phyloP scores from a whole-genome alignment of 2,797 vertebrate species.

The Mionectes olivaceus region DNA sequence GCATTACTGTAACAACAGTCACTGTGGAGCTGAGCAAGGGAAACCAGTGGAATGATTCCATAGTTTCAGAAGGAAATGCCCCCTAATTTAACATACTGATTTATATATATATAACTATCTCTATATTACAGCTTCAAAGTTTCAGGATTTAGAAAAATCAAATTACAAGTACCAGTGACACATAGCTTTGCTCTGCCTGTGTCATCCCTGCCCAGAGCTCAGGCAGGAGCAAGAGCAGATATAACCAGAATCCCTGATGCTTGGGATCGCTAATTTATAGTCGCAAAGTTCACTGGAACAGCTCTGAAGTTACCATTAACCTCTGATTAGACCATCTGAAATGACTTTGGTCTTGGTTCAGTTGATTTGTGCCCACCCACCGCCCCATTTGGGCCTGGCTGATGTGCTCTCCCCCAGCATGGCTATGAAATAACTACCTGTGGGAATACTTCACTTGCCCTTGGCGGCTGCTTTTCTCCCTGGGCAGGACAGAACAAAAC shows the following conservation, averaged over 20 bases:
- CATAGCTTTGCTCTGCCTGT: not conserved
- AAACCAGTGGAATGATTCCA: not conserved
- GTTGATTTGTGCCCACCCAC: not conserved
- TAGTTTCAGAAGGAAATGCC: constrained; percentile 17
- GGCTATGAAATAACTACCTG: too few relatives aligned
- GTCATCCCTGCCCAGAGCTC: not conserved
- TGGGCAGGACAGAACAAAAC: too few relatives aligned
- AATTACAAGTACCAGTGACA: not conserved
- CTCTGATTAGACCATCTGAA: not conserved
- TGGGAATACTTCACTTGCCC: not conserved
- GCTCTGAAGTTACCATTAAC: not conserved
- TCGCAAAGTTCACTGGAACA: not conserved
- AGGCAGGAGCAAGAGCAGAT: not conserved
- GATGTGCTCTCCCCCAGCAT: not conserved
- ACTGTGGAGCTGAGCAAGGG: not conserved
- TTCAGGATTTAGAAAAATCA: not conserved
- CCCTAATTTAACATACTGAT: not conserved
- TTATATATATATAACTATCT: not conserved
- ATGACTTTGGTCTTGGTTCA: not conserved
- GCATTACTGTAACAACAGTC: not conserved
- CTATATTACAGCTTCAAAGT: not conserved
- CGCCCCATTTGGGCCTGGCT: not conserved
- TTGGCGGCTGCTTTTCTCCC: not conserved
- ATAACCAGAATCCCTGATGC: not conserved
- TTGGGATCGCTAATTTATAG: not conserved